These are phyloP conservation scores for Archivesica marissinica DNA, from an alignment of 1,140 invertebrate species.

Conservation along the genomic window DNA sequence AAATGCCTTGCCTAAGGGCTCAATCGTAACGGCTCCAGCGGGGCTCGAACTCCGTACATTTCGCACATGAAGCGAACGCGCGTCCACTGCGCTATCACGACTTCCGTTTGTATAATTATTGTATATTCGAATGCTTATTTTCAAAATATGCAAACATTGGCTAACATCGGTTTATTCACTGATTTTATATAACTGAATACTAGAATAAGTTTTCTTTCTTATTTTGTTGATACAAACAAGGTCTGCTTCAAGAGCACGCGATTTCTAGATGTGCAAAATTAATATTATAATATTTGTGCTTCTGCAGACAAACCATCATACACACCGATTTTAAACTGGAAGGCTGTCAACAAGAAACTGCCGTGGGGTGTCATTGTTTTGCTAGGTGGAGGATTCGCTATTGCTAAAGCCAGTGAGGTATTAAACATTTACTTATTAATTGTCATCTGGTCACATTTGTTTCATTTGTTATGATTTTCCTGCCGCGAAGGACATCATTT, in stretches of 20 bases:
- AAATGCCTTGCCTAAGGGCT: too few relatives aligned
- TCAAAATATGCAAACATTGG: too few relatives aligned
- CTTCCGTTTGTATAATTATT: too few relatives aligned
- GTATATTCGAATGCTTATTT: too few relatives aligned
- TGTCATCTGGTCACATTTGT: background rate
- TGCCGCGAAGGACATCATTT: background rate
- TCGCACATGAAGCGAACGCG: too few relatives aligned
- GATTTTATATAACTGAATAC: too few relatives aligned
- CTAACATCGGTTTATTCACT: too few relatives aligned
- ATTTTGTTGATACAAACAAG: background rate
- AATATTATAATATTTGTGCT: background rate
- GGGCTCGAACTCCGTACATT: too few relatives aligned
- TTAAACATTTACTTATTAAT: background rate
- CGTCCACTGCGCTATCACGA: too few relatives aligned
- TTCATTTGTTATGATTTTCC: too few relatives aligned
- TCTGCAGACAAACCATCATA: constrained; percentile 54
- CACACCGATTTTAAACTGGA: constrained; percentile 81
- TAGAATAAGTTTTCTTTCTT: constrained; percentile 51
- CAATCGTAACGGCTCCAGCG: too few relatives aligned
- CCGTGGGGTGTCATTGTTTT: constrained; percentile 85
- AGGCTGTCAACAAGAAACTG: constrained; percentile 80
- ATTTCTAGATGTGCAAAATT: background rate
- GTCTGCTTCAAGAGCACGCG: background rate
- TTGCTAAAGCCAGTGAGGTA: constrained; percentile 89
- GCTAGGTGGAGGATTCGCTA: constrained; percentile 92